phyloP scores from a whole-genome alignment of 37 sponge, comb jelly and placozoan genomes.

The Chondrosia reniformis region DNA sequence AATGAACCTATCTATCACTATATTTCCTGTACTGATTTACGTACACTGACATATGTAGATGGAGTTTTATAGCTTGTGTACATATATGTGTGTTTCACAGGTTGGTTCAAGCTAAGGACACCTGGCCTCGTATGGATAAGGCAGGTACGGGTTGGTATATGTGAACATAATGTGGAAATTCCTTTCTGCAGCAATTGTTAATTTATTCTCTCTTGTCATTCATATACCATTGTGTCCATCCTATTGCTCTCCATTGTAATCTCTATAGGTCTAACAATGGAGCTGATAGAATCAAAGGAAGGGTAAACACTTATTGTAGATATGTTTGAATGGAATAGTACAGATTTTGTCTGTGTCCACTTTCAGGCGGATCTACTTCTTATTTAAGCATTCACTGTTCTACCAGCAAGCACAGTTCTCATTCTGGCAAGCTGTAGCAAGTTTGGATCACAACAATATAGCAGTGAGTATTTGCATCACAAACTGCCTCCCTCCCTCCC shows the following conservation, averaged over 20 bases:
- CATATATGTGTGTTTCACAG: slow-evolving; percentile 19
- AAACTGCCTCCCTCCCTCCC: not conserved
- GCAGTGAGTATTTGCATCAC: slow-evolving; percentile 37
- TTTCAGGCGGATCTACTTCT: slow-evolving; percentile 26
- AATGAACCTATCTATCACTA: not conserved
- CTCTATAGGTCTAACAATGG: slow-evolving; percentile 66
- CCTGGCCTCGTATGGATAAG: slow-evolving; percentile 80
- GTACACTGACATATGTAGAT: too few relatives aligned
- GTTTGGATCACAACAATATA: slow-evolving; percentile 77
- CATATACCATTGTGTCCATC: too few relatives aligned
- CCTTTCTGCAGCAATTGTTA: too few relatives aligned
- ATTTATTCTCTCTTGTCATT: too few relatives aligned
- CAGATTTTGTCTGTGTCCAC: not conserved
- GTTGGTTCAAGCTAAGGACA: slow-evolving; percentile 59
- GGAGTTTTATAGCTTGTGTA: not conserved
- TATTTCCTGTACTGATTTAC: not conserved
- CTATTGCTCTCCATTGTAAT: not conserved
- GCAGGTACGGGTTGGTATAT: too few relatives aligned
- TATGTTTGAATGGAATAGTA: not conserved
- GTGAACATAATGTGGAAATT: too few relatives aligned
- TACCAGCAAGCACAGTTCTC: slow-evolving; percentile 77
- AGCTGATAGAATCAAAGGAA: slow-evolving; percentile 55
- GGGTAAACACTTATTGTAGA: slow-evolving; percentile 29
- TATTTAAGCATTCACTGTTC: slow-evolving; percentile 65
- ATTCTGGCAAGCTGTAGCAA: slow-evolving; percentile 82